Evolutionary conservation across 23 tunicate species (phyloP).

Genomic region (Corella eumyota): DNA sequence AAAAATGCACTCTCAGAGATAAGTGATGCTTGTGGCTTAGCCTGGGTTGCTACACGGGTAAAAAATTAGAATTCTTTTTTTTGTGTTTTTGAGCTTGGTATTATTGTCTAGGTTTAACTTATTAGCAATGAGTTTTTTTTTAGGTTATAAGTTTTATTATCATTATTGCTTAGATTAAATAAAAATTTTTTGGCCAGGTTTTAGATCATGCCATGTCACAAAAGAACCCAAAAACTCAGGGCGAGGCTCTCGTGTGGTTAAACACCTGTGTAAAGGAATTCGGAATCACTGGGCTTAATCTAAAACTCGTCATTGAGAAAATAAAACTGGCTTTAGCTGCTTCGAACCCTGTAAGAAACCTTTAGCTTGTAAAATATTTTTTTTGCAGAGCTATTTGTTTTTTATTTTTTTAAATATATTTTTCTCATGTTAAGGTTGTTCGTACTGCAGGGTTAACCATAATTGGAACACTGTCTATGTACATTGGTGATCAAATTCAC

Average conservation of each 20-base stretch:
- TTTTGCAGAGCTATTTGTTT: neutral
- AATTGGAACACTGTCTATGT: conserved; percentile 11
- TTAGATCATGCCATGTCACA: conserved; percentile 16
- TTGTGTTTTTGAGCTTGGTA: neutral
- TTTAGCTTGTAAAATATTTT: neutral
- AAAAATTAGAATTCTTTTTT: neutral
- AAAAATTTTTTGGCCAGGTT: conserved; percentile 1
- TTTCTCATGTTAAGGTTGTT: neutral
- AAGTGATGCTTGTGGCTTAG: conserved; percentile 25
- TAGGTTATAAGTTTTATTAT: neutral
- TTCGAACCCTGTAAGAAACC: conserved; percentile 14
- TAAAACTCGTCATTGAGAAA: conserved; percentile 19
- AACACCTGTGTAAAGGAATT: conserved; percentile 10
- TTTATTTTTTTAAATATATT: neutral
- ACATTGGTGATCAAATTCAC: conserved; percentile 16
- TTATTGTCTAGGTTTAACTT: no score
- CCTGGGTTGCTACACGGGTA: neutral
- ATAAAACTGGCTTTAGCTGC: conserved; percentile 28
- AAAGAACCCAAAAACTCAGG: conserved; percentile 34
- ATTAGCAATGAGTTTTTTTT: neutral
- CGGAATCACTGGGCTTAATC: conserved; percentile 16
- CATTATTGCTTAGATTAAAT: no score
- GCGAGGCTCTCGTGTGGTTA: conserved; percentile 22
- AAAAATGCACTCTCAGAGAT: conserved; percentile 42
- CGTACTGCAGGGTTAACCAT: conserved; percentile 18